Base-by-base conservation (phyloP, 2,797 vertebrate genomes). In the Percopsis omiscomaycus region DNA sequence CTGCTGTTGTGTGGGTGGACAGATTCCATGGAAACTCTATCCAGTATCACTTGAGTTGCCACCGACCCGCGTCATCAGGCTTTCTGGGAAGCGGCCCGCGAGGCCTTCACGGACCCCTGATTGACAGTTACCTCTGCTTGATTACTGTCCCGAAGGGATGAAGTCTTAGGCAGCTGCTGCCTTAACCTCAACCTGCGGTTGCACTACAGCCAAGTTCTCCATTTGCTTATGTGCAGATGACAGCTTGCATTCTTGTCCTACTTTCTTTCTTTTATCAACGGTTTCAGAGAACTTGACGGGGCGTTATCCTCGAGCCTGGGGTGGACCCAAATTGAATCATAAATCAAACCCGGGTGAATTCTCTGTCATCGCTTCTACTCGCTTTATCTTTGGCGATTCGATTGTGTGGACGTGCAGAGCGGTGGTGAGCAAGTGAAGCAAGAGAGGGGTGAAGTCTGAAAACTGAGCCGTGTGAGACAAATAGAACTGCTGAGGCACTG, bases 1-100 rank as follows among this genome's bases (percentile, higher is more conserved):
- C 55, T 68, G 58, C 49, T 49, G 72, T 13, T 45, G 68, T 55
- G 89, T 90, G 90, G 91, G 89, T 12, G 88, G 91, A 73, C 84
- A 87, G 90, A 85, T 89, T 69, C 81, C 81, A 84, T 77, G 88
- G 89, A 91, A 91, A 94, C 88, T 89, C 80, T 90, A 92, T 84
- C 89, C 92, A 86, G 82, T 55, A 74, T 82, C 86, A 81, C 88
- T 89, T 85, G 76, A 92, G 88, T 75, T 81, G 73, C 79, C 82
- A 78, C 72, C 88, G 86, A 46, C 66, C 72, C 64, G 92, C 90
- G 89, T 95, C 93, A 92, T 89, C 83, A 77, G 76, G 79, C 74
- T 84, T 81, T 86, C 85, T 89, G 82, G 82, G 85, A 88, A 89
- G 75, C 82, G 81, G 66, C 82, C 80, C 83, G 70, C 32, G 77